Evolutionary conservation across 2,888 invertebrate species (phyloP), one percentile per base, ranked within the genome.

Genomic region (Aromia moschata): DNA sequence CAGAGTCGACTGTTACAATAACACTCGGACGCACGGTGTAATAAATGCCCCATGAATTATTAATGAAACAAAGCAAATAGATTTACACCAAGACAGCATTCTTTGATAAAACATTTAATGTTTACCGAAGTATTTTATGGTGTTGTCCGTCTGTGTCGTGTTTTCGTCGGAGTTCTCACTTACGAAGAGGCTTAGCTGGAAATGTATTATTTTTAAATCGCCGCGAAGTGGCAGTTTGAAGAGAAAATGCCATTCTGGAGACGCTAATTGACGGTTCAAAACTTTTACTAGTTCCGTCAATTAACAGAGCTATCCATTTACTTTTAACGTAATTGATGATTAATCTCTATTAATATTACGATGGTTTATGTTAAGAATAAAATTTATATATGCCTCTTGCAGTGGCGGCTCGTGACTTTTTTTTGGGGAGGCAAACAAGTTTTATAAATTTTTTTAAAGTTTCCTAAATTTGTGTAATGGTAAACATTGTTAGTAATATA

Each of bases 21-120:
- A 44, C 46, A 47, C 17, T 43, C 33, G 20, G 16, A 36, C 33
- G 46, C 49, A 25, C 16, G 37, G 25, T 11, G 49, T 49, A 37
- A 45, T 58, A 55, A 52, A 60, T 60, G 56, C 43, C 31, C 43
- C 51, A 69, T 69, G 65, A 69, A 68, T 69, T 61, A 66, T 69
- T 70, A 60, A 70, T 70, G 68, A 64, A 70, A 56, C 55, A 60
- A 64, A 47, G 60, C 60, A 67, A 67, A 67, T 55, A 64, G 60
- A 60, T 62, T 64, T 64, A 67, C 64, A 58, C 56, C 62, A 55
- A 62, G 54, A 67, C 58, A 64, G 60, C 64, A 65, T 61, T 65
- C 58, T 58, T 64, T 62, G 38, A 56, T 56, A 55, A 55, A 55
- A 46, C 46, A 56, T 45, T 38, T 30, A 31, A 14, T 56, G 55